Conservation (phyloP, 1,140 invertebrate genomes). For the Ruditapes philippinarum region DNA sequence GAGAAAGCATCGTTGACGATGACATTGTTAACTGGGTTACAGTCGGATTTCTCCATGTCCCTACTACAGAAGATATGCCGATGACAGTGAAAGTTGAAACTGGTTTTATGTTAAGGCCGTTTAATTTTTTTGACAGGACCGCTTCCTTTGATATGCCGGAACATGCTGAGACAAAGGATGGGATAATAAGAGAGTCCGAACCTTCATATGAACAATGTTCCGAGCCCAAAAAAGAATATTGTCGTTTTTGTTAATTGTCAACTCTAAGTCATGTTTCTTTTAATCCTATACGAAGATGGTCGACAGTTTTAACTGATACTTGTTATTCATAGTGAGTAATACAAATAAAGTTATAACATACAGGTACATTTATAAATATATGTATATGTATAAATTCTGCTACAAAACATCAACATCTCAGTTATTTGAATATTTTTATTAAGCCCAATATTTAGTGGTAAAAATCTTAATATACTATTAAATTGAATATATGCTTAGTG, state of each 20-base stretch:
- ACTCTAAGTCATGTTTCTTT: too few relatives aligned
- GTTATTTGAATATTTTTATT: too few relatives aligned
- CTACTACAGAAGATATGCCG: slow-evolving; percentile 66
- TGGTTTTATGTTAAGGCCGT: slow-evolving; percentile 66
- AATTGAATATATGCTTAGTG: too few relatives aligned
- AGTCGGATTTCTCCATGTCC: slow-evolving; percentile 65
- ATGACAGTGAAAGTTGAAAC: slow-evolving; percentile 62
- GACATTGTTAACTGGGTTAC: slow-evolving; percentile 67
- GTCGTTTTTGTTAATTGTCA: slow-evolving; percentile 1
- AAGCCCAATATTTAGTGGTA: too few relatives aligned
- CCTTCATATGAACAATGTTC: slow-evolving; percentile 50
- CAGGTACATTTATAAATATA: too few relatives aligned
- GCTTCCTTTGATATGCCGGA: slow-evolving; percentile 64
- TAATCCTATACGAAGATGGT: too few relatives aligned
- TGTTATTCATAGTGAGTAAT: too few relatives aligned
- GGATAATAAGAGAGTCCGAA: slow-evolving; percentile 7
- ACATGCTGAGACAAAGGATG: slow-evolving; percentile 30
- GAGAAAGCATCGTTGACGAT: slow-evolving; percentile 55
- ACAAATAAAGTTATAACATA: too few relatives aligned
- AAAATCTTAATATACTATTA: too few relatives aligned
- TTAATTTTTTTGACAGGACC: slow-evolving; percentile 67
- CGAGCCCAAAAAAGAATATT: slow-evolving; percentile 26
- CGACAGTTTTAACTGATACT: too few relatives aligned
- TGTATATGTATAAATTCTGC: too few relatives aligned
- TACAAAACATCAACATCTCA: too few relatives aligned